Evolutionary conservation across 2,797 vertebrate genomes (phyloP), one percentile per base, ranked within the genome.

Genomic region (Limnodromus scolopaceus): DNA sequence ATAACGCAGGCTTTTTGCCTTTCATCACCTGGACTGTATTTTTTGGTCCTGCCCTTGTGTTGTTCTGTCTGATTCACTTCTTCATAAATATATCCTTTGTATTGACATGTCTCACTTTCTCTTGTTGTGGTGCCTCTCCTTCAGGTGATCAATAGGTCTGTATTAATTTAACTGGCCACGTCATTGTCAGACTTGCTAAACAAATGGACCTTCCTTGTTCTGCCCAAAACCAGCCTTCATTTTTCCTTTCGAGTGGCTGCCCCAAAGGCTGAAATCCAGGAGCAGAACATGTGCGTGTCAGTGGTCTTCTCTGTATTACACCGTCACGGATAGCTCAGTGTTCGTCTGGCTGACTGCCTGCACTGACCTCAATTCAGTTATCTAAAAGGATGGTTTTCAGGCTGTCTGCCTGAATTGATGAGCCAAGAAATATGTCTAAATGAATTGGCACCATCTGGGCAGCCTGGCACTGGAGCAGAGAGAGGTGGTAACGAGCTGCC

Each of bases 371-470:
- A 63, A 39, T 95, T 95, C 88, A 75, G 93, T 96, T 95, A 95
- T 92, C 91, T 95, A 89, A 92, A 97, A 92, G 86, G 87, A 92
- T 96, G 91, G 45, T 8, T 93, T 95, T 87, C 22, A 0, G 84
- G 65, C 92, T 92, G 89, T 76, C 93, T 92, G 89, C 93, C 78
- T 91, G 95, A 96, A 95, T 36, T 89, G 87, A 92, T 95, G 93
- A 96, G 95, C 95, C 92, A 95, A 97, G 94, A 97, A 97, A 90
- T 94, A 92, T 41, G 46, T 94, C 88, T 93, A 93, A 96, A 92
- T 92, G 94, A 96, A 95, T 92, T 95, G 92, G 84, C 83, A 83
- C 96, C 93, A 95, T 96, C 97, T 97, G 96, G 93, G 78, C 76
- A 95, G 78, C 89, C 80, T 95, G 89, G 89, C 92, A 82, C 3